Percentiles rank a stretch among this genome's conserved stretches.
Conservation (phyloP, 2,797 vertebrate species). For the Phyllotis vaccarum region DNA sequence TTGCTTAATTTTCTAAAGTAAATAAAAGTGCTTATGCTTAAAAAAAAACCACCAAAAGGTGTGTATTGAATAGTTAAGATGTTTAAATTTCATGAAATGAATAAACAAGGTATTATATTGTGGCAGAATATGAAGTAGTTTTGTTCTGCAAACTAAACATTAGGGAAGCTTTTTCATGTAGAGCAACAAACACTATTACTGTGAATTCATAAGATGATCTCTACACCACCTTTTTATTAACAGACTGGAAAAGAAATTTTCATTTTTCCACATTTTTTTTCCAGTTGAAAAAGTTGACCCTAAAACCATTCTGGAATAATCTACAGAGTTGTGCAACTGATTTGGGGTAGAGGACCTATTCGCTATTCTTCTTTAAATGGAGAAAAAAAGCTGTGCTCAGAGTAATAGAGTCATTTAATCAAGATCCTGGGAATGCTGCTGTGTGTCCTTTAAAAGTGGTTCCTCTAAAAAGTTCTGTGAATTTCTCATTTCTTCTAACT, state of each 20-base stretch:
- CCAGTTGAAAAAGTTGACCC: neutral
- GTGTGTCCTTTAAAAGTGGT: neutral
- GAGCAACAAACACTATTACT: neutral
- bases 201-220: neutral
- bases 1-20: conserved; percentile 59
- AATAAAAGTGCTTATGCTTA: neutral
- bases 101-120: neutral
- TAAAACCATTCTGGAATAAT: conserved; percentile 46
- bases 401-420: neutral
- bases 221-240: neutral
- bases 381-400: neutral
- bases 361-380: neutral
- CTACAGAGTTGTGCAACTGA: neutral
- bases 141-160: conserved; percentile 49
- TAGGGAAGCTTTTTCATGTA: conserved; percentile 2
- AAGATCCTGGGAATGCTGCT: neutral
- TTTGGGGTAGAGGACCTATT: neutral
- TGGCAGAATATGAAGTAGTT: conserved; percentile 29
- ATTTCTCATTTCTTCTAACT: neutral
- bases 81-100: conserved; percentile 20
- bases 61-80: neutral
- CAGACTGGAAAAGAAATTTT: neutral
- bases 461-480: neutral
- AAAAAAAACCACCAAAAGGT: conserved; percentile 16
- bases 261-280: conserved; percentile 23